phyloP scores from a whole-genome alignment of 2,888 invertebrate genomes.

The Stratiomys singularior region DNA sequence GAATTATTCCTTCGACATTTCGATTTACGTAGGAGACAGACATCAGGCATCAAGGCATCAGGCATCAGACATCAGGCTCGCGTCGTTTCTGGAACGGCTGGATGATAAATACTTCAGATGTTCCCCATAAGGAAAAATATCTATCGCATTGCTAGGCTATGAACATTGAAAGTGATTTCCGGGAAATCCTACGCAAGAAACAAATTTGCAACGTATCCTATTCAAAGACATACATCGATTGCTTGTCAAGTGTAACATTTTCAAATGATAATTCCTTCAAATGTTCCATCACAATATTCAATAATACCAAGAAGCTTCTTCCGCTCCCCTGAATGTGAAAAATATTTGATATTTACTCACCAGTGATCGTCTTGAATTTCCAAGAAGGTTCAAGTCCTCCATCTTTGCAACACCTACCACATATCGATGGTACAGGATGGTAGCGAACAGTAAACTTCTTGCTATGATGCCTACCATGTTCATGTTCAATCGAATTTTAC shows the following conservation, averaged over 20 bases:
- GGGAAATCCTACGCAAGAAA: too few species aligned
- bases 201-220: too few species aligned
- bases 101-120: background rate
- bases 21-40: background rate
- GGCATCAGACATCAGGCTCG: background rate
- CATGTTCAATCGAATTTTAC: slow-evolving; percentile 20
- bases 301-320: too few species aligned
- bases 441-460: background rate
- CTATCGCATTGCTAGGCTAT: too few species aligned
- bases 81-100: background rate
- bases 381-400: background rate
- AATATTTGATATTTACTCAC: too few species aligned
- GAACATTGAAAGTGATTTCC: too few species aligned
- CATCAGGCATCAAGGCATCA: background rate
- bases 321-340: too few species aligned
- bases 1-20: slow-evolving; percentile 7
- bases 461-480: background rate
- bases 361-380: background rate
- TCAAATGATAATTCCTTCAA: too few species aligned
- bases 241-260: too few species aligned
- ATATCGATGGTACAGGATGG: background rate
- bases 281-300: too few species aligned
- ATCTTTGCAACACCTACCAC: background rate
- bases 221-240: too few species aligned
- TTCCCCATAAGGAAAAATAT: background rate